Base-by-base conservation (phyloP, 1,140 invertebrate genomes). In the Drosophila kikkawai region DNA sequence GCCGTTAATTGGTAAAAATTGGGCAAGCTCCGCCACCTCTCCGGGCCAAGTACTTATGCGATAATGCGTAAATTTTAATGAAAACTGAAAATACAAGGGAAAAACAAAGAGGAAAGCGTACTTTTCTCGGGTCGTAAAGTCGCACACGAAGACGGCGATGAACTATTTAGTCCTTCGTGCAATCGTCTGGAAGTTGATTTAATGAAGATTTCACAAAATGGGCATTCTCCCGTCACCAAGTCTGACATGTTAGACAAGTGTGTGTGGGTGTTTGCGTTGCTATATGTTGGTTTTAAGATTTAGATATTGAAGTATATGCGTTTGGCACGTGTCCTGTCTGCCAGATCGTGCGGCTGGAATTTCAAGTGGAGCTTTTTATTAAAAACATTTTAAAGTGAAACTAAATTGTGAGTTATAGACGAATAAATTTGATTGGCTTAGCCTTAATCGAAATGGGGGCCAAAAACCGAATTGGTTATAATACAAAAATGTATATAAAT, bases 11-110 rank as follows among this genome's bases (percentile, higher is more conserved):
- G 85, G 81, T 77, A 90, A 90, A 90, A 90, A 90, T 90, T 90
- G 85, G 78, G 78, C 81, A 68, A 56, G 55, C 69, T 81, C 53
- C 41, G 41, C 42, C 75, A 60, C 66, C 76, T 44, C 48, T 17
- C 55, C 36, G n/a, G 51, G 19, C 12, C 17, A 75, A 90, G 85
- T 84, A 79, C 88, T 90, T 85, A 79, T 82, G 81, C 81, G 74
- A 90, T 81, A 90, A 90, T 76, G 81, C 86, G 86, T 85, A 90
- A 90, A 90, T 90, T 88, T 87, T 87, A 88, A 87, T 87, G 84
- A 87, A 87, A 86, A 80, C 56, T 56, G 59, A 60, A 78, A 53
- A 64, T 22, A 26, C 19, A 9, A 47, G 57, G 56, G 36, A 47
- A 55, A 66, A 71, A 48, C 48, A 51, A 79, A 59, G 8, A 15